These are phyloP conservation scores for Aselliscus stoliczkanus DNA, from an alignment of 2,797 vertebrate species.

Conservation along the genomic window DNA sequence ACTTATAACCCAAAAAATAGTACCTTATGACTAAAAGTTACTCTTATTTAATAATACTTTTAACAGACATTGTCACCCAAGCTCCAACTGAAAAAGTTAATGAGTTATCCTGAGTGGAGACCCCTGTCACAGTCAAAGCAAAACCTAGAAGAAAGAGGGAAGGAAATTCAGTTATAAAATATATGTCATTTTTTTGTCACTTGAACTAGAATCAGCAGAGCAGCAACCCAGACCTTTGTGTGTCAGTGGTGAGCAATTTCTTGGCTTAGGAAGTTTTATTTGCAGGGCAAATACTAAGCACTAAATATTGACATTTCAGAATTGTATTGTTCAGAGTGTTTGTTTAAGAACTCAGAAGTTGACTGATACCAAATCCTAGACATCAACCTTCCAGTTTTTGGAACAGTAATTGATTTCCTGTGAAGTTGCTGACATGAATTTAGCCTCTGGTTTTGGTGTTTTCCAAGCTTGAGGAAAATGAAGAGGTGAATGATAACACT, in stretches of 20 bases:
- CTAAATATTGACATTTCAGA: slow-evolving; percentile 38
- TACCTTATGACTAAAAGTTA: not conserved
- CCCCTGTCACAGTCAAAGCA: not conserved
- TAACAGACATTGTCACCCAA: not conserved
- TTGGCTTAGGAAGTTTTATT: slow-evolving; percentile 42
- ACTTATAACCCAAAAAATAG: not conserved
- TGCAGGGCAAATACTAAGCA: not conserved
- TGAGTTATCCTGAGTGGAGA: not conserved
- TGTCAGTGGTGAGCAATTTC: not conserved
- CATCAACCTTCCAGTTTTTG: slow-evolving; percentile 3
- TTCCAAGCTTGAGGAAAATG: slow-evolving; percentile 1
- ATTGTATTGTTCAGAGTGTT: slow-evolving; percentile 39
- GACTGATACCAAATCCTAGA: not conserved
- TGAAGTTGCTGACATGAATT: slow-evolving; percentile 31
- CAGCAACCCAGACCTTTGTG: not conserved
- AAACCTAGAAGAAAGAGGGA: slow-evolving; percentile 15
- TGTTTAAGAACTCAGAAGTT: slow-evolving; percentile 29
- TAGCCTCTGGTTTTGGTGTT: slow-evolving; percentile 17
- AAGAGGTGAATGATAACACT: not conserved
- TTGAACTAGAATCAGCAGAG: slow-evolving; percentile 33
- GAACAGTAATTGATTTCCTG: slow-evolving; percentile 23
- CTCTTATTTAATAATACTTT: not conserved
- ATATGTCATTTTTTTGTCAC: slow-evolving; percentile 12
- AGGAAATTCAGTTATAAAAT: slow-evolving; percentile 40
- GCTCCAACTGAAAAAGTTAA: not conserved